These are phyloP conservation scores for Elephas maximus DNA, from an alignment of 2,113 vertebrate species.

Conservation along the genomic window DNA sequence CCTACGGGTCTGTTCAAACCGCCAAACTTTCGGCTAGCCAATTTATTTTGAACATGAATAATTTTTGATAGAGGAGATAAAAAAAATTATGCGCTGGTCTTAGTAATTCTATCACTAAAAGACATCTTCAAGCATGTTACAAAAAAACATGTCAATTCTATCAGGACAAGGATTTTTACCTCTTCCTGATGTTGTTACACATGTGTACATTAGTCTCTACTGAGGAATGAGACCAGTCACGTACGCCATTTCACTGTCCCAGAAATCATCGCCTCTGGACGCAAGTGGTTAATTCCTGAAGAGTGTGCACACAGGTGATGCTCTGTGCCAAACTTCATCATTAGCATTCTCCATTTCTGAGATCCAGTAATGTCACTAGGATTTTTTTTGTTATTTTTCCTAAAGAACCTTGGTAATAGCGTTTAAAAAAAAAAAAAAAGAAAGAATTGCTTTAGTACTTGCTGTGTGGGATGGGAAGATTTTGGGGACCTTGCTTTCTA, in stretches of 20 bases:
- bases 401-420: conserved; percentile 59
- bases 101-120: conserved; percentile 1
- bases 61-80: neutral
- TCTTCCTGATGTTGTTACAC: neutral
- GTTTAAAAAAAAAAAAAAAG: conserved; percentile 4
- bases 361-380: conserved; percentile 18
- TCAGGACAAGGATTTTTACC: neutral
- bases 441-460: conserved; percentile 44
- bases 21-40: neutral
- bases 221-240: neutral
- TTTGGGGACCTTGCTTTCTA: conserved; percentile 9
- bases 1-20: too few species aligned
- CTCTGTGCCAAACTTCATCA: conserved; percentile 3
- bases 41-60: neutral
- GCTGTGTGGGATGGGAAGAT: conserved; percentile 57
- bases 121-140: neutral
- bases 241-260: neutral
- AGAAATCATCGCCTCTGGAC: neutral
- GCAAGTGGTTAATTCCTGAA: conserved; percentile 40
- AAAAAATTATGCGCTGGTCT: neutral
- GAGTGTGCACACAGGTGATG: neutral
- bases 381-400: conserved; percentile 55
- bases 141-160: conserved; percentile 5
- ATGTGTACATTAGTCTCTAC: neutral
- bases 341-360: conserved; percentile 13